Conservation (phyloP, 2,888 invertebrate species). For the Catonia carolina region DNA sequence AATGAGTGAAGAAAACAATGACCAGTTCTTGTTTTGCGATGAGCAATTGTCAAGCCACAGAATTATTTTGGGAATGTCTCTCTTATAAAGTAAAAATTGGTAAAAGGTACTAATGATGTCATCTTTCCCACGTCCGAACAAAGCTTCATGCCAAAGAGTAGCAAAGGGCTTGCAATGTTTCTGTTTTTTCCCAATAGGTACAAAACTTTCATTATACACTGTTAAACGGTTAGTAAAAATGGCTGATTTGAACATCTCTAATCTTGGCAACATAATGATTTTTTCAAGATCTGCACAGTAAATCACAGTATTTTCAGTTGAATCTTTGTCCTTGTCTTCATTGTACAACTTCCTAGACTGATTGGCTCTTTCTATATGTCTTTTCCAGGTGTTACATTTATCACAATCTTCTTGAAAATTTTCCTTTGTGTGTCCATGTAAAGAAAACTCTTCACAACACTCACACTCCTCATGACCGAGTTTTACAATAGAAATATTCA, state of each 20-base stretch:
- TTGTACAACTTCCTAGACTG: constrained; percentile 6
- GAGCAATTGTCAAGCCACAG: background rate
- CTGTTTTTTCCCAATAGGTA: background rate
- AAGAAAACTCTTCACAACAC: too few species aligned
- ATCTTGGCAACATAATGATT: too few species aligned
- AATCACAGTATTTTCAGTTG: too few species aligned
- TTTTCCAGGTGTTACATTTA: constrained; percentile 5
- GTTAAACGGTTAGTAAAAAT: too few species aligned
- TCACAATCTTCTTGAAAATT: background rate
- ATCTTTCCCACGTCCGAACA: background rate
- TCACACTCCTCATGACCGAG: constrained; percentile 32
- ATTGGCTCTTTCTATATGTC: constrained; percentile 3
- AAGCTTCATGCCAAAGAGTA: background rate
- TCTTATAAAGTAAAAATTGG: constrained; percentile 3
- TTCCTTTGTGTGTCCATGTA: constrained; percentile 13
- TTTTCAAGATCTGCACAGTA: too few species aligned
- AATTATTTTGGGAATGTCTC: constrained; percentile 1
- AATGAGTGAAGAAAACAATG: background rate
- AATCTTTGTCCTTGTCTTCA: constrained; percentile 3
- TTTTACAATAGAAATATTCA: constrained; percentile 29
- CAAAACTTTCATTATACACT: too few species aligned
- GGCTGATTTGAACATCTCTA: too few species aligned
- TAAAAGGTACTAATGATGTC: background rate
- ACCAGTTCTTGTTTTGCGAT: background rate
- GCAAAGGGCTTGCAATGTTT: constrained; percentile 8